Evolutionary conservation across 2,888 invertebrate genomes (phyloP), one percentile per base, ranked within the genome.

Genomic region (Serripes groenlandicus): DNA sequence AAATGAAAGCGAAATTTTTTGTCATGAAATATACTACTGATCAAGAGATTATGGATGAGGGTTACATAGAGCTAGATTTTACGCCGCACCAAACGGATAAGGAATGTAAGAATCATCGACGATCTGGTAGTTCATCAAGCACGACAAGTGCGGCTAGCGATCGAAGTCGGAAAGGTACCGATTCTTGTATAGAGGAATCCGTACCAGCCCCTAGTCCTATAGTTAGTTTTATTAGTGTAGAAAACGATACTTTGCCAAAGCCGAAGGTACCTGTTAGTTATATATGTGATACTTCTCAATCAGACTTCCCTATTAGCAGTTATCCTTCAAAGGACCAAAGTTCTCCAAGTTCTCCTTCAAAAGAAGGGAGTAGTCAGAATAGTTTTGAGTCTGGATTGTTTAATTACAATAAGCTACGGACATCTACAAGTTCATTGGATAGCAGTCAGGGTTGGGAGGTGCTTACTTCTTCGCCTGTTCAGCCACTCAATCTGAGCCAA

Each of bases 21-120:
- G 76, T 84, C 11, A 72, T 72, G 56, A 81, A 75, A 21, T n/a
- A n/a, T n/a, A 73, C 58, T 23, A 58, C 81, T n/a, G 49, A 73
- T 5, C 62, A 60, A 18, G 71, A 35, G 11, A 75, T 88, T 30
- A 70, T 83, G 30, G 88, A 86, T 69, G 88, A 87, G 69, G 89
- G 88, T 7, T 88, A 90, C 77, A 83, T 86, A 28, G 89, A 87
- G 9, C 69, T 90, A 66, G 86, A 88, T 62, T 88, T 86, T 52
- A 75, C 74, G 28, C 72, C 34, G 3, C 60, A 32, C 4, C 18
- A 62, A 32, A 42, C 23, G 26, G 21, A 28, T 9, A 32, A 18
- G 35, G 71, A 21, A 15, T n/a, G n/a, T n/a, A 80, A 74, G 49
- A 70, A 37, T n/a, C 74, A 76, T 56, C 60, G 66, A 15, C 64